These are phyloP conservation scores for Caenorhabditis japonica DNA, from an alignment of 2,888 invertebrate genomes.

Conservation along the genomic window DNA sequence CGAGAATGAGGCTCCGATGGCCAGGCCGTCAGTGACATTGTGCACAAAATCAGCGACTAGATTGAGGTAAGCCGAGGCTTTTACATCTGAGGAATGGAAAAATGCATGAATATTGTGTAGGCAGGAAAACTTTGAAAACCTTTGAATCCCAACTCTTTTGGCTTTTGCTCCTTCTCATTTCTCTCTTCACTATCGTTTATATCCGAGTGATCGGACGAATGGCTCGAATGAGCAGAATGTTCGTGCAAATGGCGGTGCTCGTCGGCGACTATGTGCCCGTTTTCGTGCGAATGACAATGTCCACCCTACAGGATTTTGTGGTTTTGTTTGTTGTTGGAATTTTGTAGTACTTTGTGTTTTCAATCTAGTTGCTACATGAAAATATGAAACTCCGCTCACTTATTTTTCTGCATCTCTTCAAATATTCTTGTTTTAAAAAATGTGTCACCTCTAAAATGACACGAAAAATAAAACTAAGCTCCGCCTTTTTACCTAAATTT, in stretches of 20 bases:
- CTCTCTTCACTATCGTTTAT: slow-evolving; percentile 3
- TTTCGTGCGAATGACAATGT: slow-evolving; percentile 82
- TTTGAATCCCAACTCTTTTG: slow-evolving; percentile 20
- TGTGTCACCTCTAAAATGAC: too few relatives aligned
- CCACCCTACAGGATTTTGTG: slow-evolving; percentile 79
- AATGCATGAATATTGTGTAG: too few relatives aligned
- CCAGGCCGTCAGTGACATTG: slow-evolving; percentile 98
- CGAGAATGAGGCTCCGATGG: slow-evolving; percentile 90
- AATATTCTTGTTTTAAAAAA: too few relatives aligned
- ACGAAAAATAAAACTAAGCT: too few relatives aligned
- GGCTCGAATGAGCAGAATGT: not conserved
- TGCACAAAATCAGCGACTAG: slow-evolving; percentile 97
- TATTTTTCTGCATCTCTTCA: too few relatives aligned
- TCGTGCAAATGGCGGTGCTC: slow-evolving; percentile 31
- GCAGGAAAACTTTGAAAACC: not conserved
- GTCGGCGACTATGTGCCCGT: slow-evolving; percentile 44
- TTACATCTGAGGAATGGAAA: slow-evolving; percentile 70
- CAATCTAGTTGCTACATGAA: too few relatives aligned
- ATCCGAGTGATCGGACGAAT: slow-evolving; percentile 1
- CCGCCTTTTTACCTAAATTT: too few relatives aligned
- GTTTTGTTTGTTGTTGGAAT: too few relatives aligned
- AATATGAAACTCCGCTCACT: too few relatives aligned
- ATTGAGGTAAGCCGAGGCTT: slow-evolving; percentile 93
- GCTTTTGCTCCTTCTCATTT: slow-evolving; percentile 1
- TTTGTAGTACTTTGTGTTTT: slow-evolving; percentile 47